phyloP scores from a whole-genome alignment of 2,888 invertebrate species.

The Calameuta idolon region DNA sequence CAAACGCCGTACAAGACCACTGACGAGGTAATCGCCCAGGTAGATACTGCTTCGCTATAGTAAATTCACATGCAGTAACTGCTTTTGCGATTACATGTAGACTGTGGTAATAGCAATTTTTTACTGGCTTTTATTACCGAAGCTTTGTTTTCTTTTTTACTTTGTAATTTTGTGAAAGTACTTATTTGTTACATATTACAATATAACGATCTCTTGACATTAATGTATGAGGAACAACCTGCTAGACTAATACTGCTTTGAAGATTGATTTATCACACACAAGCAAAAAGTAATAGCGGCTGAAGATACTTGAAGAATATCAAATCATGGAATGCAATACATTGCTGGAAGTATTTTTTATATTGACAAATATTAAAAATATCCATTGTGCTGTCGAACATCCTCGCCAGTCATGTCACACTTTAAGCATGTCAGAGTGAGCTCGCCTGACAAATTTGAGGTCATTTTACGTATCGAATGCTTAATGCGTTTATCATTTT shows the following conservation, averaged over 20 bases:
- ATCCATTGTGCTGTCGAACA: too few relatives aligned
- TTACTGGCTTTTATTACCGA: neutral
- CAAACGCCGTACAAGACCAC: slow-evolving; percentile 61
- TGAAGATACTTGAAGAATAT: neutral
- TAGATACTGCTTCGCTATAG: slow-evolving; percentile 46
- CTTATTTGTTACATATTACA: neutral
- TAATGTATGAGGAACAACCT: neutral
- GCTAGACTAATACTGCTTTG: neutral
- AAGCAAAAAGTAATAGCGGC: neutral
- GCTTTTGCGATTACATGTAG: neutral
- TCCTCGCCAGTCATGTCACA: too few relatives aligned
- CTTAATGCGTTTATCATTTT: neutral
- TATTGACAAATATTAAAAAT: too few relatives aligned
- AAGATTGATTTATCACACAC: neutral
- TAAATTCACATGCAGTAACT: slow-evolving; percentile 5
- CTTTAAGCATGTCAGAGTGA: neutral
- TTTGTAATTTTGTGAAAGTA: neutral
- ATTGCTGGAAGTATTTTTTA: too few relatives aligned
- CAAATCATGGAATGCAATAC: neutral
- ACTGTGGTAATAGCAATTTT: neutral
- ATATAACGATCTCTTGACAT: neutral
- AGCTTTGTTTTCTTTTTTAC: neutral
- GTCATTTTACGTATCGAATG: neutral
- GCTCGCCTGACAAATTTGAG: neutral
- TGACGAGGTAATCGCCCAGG: slow-evolving; percentile 64